These are phyloP conservation scores for Callopanchax toddi DNA, from an alignment of 2,113 vertebrate species.

Conservation along the genomic window DNA sequence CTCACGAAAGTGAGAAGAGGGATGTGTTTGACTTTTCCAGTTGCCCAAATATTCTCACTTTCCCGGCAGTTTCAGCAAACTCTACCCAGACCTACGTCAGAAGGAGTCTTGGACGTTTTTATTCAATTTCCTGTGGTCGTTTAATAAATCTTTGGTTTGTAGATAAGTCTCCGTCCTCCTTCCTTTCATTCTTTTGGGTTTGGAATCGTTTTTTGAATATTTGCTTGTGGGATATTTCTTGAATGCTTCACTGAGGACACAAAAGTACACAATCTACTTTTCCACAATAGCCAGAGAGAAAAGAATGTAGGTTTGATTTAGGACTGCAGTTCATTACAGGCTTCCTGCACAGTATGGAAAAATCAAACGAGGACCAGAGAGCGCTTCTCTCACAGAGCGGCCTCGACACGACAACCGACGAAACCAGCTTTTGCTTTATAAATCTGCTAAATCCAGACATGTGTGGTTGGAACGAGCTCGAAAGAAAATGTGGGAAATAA, in stretches of 20 bases:
- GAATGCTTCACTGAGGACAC: constrained; percentile 2
- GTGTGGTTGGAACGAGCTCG: background rate
- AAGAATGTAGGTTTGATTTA: constrained; percentile 14
- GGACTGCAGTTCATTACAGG: constrained; percentile 19
- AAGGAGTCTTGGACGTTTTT: constrained; percentile 6
- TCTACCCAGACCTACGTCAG: constrained; percentile 5
- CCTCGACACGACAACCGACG: background rate
- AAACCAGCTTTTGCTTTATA: background rate
- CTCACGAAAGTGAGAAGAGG: constrained; percentile 7
- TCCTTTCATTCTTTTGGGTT: constrained; percentile 17
- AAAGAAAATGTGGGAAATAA: background rate
- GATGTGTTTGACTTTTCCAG: background rate
- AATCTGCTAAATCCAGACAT: background rate
- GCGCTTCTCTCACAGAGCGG: background rate
- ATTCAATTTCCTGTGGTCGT: constrained; percentile 4
- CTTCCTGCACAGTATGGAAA: constrained; percentile 15
- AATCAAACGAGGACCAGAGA: constrained; percentile 7
- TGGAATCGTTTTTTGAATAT: constrained; percentile 12
- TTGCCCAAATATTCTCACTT: constrained; percentile 15
- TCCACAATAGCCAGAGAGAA: constrained; percentile 4
- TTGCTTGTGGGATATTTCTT: constrained; percentile 10
- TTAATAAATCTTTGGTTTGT: constrained; percentile 4
- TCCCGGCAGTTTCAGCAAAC: constrained; percentile 21
- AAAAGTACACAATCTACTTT: constrained; percentile 13
- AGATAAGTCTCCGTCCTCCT: background rate